Evolutionary conservation across 1,140 invertebrate species (phyloP), one percentile per base, ranked within the genome.

Genomic region (Lerema accius): DNA sequence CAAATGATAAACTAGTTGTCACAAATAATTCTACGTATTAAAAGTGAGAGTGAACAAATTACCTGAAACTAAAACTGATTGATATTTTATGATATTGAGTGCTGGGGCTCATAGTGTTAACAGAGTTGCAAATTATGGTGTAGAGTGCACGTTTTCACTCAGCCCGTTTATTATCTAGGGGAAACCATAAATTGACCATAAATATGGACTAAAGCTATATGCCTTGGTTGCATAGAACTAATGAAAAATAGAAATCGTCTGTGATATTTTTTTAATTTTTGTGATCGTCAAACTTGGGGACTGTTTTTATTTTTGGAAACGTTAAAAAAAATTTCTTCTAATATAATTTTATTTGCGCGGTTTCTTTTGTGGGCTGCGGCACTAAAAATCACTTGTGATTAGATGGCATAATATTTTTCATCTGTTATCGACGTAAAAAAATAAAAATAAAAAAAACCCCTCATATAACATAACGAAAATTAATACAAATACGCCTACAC

Each of bases 101-200:
- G 14, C 40, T 9, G 40, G 15, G 16, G 6, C 16, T 45, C 39
- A 32, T 45, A 17, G 53, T 58, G 53, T 58, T 58, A 58, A 58
- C 53, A 58, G 53, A 56, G 53, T 56, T 56, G 53, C 53, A 56
- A 56, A 56, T 56, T 56, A 56, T 32, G 23, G 53, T 49, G 58
- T 65, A 60, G 49, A 60, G 11, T 45, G 16, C 13, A 32, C 40
- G 60, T 70, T 53, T 64, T 59, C 64, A 46, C 55, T 32, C 62
- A 56, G 61, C 26, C 56, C 63, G 66, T 69, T 76, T 43, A 76
- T 78, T 78, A 78, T 63, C 39, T 32, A 63, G 49, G 67, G 66
- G 69, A 71, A 78, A 73, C 69, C 63, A 76, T 78, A 71, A 73
- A 78, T 78, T 66, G 63, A 50, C 58, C 37, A 39, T 45, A 42